Evolutionary conservation across 2,888 invertebrate species (phyloP).

Genomic region (Athalia rosae): DNA sequence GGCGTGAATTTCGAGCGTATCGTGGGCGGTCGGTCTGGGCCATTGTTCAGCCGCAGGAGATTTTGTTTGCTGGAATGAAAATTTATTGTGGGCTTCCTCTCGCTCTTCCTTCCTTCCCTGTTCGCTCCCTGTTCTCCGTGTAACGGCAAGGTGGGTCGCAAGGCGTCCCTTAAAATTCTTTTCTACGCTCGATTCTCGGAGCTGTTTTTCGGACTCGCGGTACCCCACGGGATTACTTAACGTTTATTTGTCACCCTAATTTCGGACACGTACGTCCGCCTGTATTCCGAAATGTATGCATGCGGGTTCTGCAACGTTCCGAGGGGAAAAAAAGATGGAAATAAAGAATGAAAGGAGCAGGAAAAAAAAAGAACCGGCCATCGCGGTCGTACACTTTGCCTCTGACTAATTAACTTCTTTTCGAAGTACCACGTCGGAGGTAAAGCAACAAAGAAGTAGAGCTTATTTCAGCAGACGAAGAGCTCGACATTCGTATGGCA

Average conservation of each 20-base stretch:
- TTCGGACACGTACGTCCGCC: too few relatives aligned
- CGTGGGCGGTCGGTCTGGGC: constrained; percentile 18
- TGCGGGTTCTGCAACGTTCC: too few relatives aligned
- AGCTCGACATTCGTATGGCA: constrained; percentile 24
- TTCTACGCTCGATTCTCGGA: neutral
- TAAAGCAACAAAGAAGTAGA: constrained; percentile 33
- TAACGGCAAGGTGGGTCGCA: neutral
- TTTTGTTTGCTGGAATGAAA: constrained; percentile 38
- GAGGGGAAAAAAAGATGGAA: too few relatives aligned
- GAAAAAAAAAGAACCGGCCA: too few relatives aligned
- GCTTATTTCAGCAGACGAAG: constrained; percentile 29
- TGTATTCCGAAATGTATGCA: too few relatives aligned
- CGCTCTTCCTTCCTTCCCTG: neutral
- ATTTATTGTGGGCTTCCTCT: constrained; percentile 26
- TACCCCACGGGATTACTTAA: too few relatives aligned
- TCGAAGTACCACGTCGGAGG: constrained; percentile 3
- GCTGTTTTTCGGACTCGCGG: too few relatives aligned
- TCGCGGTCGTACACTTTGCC: neutral
- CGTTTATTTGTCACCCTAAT: too few relatives aligned
- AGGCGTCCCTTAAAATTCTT: neutral
- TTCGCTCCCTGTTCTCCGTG: neutral
- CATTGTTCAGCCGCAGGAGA: constrained; percentile 31
- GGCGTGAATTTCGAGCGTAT: constrained; percentile 32
- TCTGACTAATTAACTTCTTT: constrained; percentile 21
- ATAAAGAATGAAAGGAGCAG: too few relatives aligned